Evolutionary conservation across 2,888 invertebrate genomes (phyloP).

Genomic region (Zonitis immaculata): DNA sequence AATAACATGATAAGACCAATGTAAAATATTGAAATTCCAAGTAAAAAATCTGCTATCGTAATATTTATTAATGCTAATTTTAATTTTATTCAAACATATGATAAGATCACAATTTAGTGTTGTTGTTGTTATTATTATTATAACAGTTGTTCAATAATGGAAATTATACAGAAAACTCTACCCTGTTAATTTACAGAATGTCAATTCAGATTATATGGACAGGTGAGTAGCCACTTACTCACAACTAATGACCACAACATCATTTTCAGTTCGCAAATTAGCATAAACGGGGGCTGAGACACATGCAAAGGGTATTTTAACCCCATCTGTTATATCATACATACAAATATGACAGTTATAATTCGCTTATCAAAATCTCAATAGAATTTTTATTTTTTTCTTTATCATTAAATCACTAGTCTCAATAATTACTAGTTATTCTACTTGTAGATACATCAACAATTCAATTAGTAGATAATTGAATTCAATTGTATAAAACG

Average conservation of each 20-base stretch:
- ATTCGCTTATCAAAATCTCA: conserved; percentile 6
- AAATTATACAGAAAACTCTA: conserved; percentile 1
- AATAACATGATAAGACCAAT: too few relatives aligned
- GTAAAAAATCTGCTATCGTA: too few relatives aligned
- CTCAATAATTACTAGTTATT: neutral
- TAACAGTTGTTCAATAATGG: neutral
- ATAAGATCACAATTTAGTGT: neutral
- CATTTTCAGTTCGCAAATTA: conserved; percentile 31
- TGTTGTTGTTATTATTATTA: neutral
- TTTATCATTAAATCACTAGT: neutral
- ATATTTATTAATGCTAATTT: neutral
- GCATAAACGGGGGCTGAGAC: conserved; percentile 27
- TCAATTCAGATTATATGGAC: conserved; percentile 2
- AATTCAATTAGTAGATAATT: neutral
- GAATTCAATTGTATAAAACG: neutral
- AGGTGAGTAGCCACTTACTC: conserved; percentile 17
- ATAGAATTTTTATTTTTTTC: neutral
- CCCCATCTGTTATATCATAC: conserved; percentile 13
- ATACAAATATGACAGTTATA: conserved; percentile 16
- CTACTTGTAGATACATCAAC: neutral
- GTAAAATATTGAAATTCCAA: too few relatives aligned
- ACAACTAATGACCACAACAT: conserved; percentile 22
- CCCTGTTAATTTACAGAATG: neutral
- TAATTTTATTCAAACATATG: neutral
- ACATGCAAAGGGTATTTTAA: conserved; percentile 19